A percentile compares a stretch with the other conserved stretches of the same genome.
Conservation (phyloP, 2,888 invertebrate genomes). For the Agelastica alni region DNA sequence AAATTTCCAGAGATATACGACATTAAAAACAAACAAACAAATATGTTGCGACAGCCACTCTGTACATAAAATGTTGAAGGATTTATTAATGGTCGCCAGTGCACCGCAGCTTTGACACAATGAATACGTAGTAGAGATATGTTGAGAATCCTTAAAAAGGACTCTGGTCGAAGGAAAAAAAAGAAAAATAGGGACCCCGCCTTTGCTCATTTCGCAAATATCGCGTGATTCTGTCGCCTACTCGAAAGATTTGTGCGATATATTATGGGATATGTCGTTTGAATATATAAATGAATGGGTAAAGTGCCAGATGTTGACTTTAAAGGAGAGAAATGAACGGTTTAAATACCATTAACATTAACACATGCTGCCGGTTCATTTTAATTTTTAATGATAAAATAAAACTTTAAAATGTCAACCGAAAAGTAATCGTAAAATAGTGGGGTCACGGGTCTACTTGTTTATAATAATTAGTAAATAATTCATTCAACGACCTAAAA, state of each 20-base stretch:
- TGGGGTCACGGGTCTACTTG: too few relatives aligned
- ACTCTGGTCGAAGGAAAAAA: neutral
- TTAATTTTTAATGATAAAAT: too few relatives aligned
- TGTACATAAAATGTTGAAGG: neutral
- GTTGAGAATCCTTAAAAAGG: constrained; percentile 10
- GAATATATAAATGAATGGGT: constrained; percentile 3
- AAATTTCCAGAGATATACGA: neutral
- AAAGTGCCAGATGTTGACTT: constrained; percentile 3
- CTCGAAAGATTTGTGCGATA: constrained; percentile 13
- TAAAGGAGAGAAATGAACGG: neutral
- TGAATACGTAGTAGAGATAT: constrained; percentile 16
- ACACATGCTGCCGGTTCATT: neutral
- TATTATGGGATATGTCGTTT: constrained; percentile 10
- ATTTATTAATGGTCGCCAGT: neutral
- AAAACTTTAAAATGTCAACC: too few relatives aligned
- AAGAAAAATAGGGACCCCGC: neutral
- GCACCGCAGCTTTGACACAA: constrained; percentile 5
- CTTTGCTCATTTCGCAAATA: constrained; percentile 9
- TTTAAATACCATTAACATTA: constrained; percentile 14
- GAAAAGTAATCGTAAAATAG: too few relatives aligned
- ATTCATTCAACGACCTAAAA: too few relatives aligned
- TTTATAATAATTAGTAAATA: too few relatives aligned
- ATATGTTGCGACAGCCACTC: neutral
- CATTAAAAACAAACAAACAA: neutral
- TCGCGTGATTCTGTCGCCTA: constrained; percentile 9